Percentiles rank a stretch among this genome's conserved stretches.
Evolutionary conservation across 2,888 invertebrate genomes (phyloP).

Genomic region (Odontocolon sp.): DNA sequence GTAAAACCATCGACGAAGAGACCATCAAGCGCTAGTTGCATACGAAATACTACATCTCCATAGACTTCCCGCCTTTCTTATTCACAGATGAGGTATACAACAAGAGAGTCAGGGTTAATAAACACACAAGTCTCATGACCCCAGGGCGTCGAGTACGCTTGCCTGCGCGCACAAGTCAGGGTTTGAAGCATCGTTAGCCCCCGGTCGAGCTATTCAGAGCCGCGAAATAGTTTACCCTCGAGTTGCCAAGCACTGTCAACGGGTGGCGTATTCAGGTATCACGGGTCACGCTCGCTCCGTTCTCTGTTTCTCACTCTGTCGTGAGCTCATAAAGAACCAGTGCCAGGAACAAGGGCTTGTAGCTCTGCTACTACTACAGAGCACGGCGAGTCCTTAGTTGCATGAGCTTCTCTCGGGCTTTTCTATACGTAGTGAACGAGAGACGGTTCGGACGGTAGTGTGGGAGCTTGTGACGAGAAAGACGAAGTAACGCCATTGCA

Average conservation of each 20-base stretch:
- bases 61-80: not conserved
- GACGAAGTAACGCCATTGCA: not conserved
- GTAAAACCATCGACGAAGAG: not conserved
- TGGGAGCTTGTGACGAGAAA: slow-evolving; percentile 2
- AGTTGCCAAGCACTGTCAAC: slow-evolving; percentile 49
- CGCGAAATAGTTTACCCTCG: slow-evolving; percentile 69
- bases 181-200: slow-evolving; percentile 70
- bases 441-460: not conserved
- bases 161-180: slow-evolving; percentile 1
- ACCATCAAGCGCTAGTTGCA: not conserved
- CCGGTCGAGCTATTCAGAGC: slow-evolving; percentile 67
- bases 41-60: not conserved
- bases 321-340: slow-evolving; percentile 4
- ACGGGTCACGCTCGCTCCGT: slow-evolving; percentile 57
- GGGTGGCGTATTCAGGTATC: slow-evolving; percentile 66
- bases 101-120: slow-evolving; percentile 64
- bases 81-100: not conserved
- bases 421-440: not conserved
- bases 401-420: not conserved
- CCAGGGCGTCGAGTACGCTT: slow-evolving; percentile 21
- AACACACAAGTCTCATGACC: slow-evolving; percentile 66
- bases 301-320: slow-evolving; percentile 13
- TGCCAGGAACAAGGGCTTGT: slow-evolving; percentile 18
- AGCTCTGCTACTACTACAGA: not conserved
- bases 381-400: not conserved